A percentile compares a stretch with the other conserved stretches of the same genome.
Conservation (phyloP, 2,113 vertebrate genomes). For the Puntigrus tetrazona region DNA sequence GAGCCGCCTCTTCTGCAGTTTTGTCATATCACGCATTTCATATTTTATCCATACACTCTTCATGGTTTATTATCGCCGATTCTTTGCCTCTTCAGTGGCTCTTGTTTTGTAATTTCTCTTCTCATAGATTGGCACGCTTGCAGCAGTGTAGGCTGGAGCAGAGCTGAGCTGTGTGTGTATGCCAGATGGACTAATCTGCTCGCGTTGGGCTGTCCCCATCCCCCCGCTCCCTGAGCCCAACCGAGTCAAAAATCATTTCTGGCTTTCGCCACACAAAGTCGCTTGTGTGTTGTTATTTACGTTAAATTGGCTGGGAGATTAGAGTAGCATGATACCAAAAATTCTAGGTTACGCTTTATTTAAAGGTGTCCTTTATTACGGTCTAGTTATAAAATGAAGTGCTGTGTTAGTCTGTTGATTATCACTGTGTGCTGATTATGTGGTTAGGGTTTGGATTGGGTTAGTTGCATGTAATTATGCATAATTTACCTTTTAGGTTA, state of each 20-base stretch:
- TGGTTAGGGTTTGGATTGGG: not conserved
- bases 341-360: not conserved
- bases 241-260: conserved; percentile 18
- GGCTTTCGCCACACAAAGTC: not conserved
- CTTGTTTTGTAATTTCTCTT: conserved; percentile 53
- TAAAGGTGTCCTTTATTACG: not conserved
- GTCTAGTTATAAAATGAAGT: not conserved
- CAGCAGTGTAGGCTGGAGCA: conserved; percentile 43
- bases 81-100: conserved; percentile 49
- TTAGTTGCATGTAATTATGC: not conserved
- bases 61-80: conserved; percentile 9
- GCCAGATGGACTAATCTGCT: conserved; percentile 47
- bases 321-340: not conserved
- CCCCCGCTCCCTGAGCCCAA: not conserved
- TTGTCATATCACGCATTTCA: not conserved
- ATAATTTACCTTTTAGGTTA: not conserved
- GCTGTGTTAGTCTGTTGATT: too few species aligned
- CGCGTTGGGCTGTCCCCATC: conserved; percentile 9
- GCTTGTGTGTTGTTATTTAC: not conserved
- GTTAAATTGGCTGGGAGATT: not conserved
- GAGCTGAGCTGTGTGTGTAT: conserved; percentile 20
- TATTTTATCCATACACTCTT: conserved; percentile 53
- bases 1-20: conserved; percentile 30
- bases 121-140: conserved; percentile 39
- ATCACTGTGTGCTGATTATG: not conserved